phyloP scores from a whole-genome alignment of 1,140 invertebrate genomes.

The Zaprionus kolodkinae region DNA sequence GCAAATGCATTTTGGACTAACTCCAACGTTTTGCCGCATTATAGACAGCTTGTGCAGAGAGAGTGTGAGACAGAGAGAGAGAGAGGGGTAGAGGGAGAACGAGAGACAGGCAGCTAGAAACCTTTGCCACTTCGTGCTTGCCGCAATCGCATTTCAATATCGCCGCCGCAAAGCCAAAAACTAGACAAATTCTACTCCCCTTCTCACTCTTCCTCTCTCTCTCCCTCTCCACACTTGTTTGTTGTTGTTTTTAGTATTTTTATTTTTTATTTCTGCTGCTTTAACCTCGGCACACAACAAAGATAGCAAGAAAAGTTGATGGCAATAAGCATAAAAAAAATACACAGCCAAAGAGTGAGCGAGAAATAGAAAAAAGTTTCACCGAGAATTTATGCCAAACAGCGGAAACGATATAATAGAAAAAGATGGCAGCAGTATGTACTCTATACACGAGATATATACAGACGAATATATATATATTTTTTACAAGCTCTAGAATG shows the following conservation, averaged over 20 bases:
- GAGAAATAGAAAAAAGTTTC: slow-evolving; percentile 50
- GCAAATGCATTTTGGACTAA: slow-evolving; percentile 74
- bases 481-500: background rate
- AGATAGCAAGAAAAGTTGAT: slow-evolving; percentile 11
- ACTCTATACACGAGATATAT: slow-evolving; percentile 3
- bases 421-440: slow-evolving; percentile 77
- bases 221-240: slow-evolving; percentile 6
- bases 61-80: background rate
- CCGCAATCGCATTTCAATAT: slow-evolving; percentile 73
- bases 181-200: slow-evolving; percentile 49
- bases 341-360: background rate
- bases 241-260: slow-evolving; percentile 20
- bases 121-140: slow-evolving; percentile 22
- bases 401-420: slow-evolving; percentile 81
- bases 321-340: slow-evolving; percentile 55
- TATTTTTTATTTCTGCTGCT: slow-evolving; percentile 53
- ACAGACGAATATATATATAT: slow-evolving; percentile 18
- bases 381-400: slow-evolving; percentile 53
- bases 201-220: slow-evolving; percentile 25
- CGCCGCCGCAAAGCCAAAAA: slow-evolving; percentile 55
- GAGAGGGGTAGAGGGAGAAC: background rate
- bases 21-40: slow-evolving; percentile 79
- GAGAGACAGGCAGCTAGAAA: background rate
- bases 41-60: slow-evolving; percentile 47
- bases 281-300: slow-evolving; percentile 59